These are phyloP conservation scores for Ispidina lecontei DNA, from an alignment of 2,797 vertebrate species.

Conservation along the genomic window DNA sequence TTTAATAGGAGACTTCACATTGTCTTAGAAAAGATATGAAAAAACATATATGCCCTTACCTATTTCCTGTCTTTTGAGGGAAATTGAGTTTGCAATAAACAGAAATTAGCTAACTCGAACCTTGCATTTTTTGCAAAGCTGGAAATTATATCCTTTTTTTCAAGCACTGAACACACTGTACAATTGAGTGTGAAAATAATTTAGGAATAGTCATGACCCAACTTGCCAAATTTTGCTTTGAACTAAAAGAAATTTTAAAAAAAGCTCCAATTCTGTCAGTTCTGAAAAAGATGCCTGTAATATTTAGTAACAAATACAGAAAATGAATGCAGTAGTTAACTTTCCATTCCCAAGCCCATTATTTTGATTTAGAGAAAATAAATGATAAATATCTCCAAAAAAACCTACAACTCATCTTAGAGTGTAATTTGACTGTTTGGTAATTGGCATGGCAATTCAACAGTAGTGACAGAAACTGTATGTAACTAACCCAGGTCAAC, in stretches of 20 bases:
- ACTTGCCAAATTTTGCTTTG: not conserved
- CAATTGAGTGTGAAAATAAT: not conserved
- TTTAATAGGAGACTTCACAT: not conserved
- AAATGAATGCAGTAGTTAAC: not conserved
- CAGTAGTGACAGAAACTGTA: not conserved
- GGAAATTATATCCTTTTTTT: not conserved
- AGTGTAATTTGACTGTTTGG: not conserved
- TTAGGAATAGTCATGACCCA: conserved; percentile 9
- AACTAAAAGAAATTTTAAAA: not conserved
- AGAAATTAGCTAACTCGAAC: not conserved
- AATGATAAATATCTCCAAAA: not conserved
- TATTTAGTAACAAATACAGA: not conserved
- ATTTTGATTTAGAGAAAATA: not conserved
- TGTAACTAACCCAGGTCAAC: not conserved
- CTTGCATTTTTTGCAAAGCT: not conserved
- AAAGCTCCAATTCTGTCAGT: not conserved
- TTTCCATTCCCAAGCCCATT: not conserved
- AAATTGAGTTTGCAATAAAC: not conserved
- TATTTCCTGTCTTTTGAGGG: not conserved
- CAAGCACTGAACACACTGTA: not conserved
- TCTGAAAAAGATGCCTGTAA: not conserved
- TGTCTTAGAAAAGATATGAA: not conserved
- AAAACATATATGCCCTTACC: not conserved
- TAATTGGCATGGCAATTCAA: not conserved
- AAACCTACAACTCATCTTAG: too few relatives aligned